These are phyloP conservation scores for Montipora efflorescens DNA, from an alignment of 64 coral and sea anemone genomes.

Conservation along the genomic window DNA sequence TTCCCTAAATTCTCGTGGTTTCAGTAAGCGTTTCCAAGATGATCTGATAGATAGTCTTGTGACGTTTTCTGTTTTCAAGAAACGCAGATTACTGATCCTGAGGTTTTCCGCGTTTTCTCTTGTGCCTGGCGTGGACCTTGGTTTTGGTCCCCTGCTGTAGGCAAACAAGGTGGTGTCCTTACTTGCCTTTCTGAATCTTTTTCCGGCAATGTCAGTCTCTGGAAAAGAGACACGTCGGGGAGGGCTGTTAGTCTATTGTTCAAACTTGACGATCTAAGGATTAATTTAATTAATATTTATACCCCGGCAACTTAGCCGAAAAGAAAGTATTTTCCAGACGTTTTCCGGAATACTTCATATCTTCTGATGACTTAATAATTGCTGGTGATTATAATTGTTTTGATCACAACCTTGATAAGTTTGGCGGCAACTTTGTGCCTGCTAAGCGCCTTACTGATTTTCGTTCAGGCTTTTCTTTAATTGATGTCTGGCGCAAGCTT, in stretches of 20 bases:
- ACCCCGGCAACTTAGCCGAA: neutral
- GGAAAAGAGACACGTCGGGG: neutral
- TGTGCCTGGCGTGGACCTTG: too few relatives aligned
- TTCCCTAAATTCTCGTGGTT: too few relatives aligned
- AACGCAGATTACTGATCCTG: too few relatives aligned
- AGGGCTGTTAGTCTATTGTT: neutral
- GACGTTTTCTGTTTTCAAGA: too few relatives aligned
- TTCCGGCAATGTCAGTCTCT: neutral
- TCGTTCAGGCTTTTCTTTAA: neutral
- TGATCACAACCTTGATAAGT: neutral
- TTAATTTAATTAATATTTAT: neutral
- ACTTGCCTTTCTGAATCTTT: too few relatives aligned
- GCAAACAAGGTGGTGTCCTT: too few relatives aligned
- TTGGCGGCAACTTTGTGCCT: neutral
- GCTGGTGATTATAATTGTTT: neutral
- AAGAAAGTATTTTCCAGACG: neutral
- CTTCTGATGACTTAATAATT: neutral
- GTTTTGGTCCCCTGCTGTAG: too few relatives aligned
- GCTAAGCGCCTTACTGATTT: neutral
- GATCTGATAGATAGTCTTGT: too few relatives aligned
- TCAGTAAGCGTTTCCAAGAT: too few relatives aligned
- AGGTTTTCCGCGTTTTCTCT: too few relatives aligned
- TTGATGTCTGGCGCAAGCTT: conserved; percentile 28
- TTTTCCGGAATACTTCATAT: neutral
- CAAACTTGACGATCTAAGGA: too few relatives aligned